Evolutionary conservation across 2,888 invertebrate species (phyloP), one percentile per base, ranked within the genome.

Genomic region (Acanthococcus lagerstroemiae): DNA sequence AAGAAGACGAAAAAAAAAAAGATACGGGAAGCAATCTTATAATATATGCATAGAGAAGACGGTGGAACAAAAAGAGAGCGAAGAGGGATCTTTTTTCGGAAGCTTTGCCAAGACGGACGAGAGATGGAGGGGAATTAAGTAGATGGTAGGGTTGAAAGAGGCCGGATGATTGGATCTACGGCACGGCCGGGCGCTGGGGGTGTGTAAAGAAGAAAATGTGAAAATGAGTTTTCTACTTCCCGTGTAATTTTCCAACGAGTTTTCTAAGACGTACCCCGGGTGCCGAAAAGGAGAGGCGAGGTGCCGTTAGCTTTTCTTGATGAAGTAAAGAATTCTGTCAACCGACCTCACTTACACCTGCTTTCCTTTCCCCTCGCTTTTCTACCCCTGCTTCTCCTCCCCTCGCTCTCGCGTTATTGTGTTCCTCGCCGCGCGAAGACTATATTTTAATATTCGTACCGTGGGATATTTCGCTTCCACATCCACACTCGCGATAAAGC

Each of bases 221-320:
- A 70, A 70, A 70, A 70, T 70, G 70, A 70, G 70, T 70, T 70
- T 70, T 67, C 61, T 61, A 50, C 61, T 48, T 69, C 66, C 66
- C 67, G 60, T 58, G 68, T 37, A 37, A 37, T 68, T 68, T 68
- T 68, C 68, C 63, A 67, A 68, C 68, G 67, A 63, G 67, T 67
- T 67, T 58, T 58, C 56, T 37, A 45, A 30, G 57, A 30, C 30
- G 55, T 37, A 37, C 37, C 37, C 37, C 37, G 37, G 12, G 12
- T n/a, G n/a, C 7, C 17, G 21, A 4, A n/a, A 15, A 21, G 54
- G 7, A 9, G 24, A n/a, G 44, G 30, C 9, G 46, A 46, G 19
- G n/a, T 17, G 46, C 27, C 58, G 58, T 58, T 58, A 58, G 58
- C 58, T 58, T 58, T 58, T 58, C 58, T 58, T 58, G 58, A 58